These are phyloP conservation scores for Agrotis ipsilon DNA, from an alignment of 2,888 invertebrate genomes.

Conservation along the genomic window DNA sequence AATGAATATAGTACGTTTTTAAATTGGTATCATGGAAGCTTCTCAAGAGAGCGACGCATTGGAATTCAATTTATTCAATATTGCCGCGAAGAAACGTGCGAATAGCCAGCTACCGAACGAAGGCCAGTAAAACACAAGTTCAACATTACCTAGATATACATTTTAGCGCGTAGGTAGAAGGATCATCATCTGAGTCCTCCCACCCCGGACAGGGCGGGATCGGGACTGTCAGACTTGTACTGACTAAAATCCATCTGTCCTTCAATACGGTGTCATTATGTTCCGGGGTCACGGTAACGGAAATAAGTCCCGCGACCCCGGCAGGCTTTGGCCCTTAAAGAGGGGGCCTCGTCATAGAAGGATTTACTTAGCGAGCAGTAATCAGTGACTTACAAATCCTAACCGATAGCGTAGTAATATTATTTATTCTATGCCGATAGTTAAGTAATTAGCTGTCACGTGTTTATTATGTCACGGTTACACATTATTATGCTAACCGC, in stretches of 20 bases:
- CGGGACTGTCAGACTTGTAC: too few species aligned
- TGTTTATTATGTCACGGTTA: not conserved
- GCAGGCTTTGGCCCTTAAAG: too few species aligned
- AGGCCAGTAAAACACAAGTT: constrained; percentile 32
- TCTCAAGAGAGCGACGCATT: constrained; percentile 68
- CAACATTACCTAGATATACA: not conserved
- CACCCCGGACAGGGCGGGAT: too few species aligned
- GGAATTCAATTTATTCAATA: constrained; percentile 82
- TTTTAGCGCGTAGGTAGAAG: not conserved
- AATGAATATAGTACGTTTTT: constrained; percentile 65
- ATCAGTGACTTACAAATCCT: too few species aligned
- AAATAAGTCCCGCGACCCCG: too few species aligned
- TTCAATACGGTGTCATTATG: too few species aligned
- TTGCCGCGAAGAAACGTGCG: constrained; percentile 64
- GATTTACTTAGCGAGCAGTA: not conserved
- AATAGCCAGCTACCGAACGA: constrained; percentile 55
- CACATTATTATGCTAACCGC: not conserved
- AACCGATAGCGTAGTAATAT: too few species aligned
- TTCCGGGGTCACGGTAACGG: too few species aligned
- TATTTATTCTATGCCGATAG: too few species aligned
- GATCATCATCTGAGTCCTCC: too few species aligned
- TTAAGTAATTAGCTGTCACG: not conserved
- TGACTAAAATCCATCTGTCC: too few species aligned
- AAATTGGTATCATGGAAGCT: constrained; percentile 71
- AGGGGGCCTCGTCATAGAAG: too few species aligned